Base-by-base conservation (phyloP, 2,888 invertebrate genomes). In the Cantharis nigra region DNA sequence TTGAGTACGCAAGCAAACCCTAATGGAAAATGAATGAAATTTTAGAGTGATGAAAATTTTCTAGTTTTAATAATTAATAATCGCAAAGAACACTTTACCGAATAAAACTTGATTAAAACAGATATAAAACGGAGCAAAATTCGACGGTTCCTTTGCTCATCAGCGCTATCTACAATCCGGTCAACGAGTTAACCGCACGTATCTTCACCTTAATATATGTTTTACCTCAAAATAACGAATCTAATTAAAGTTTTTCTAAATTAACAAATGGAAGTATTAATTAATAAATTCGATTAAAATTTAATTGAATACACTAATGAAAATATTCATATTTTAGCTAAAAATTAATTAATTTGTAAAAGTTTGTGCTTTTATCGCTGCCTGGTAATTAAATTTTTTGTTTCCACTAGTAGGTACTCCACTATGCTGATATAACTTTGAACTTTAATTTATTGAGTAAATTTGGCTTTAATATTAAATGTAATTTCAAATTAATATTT, bases 1-100 rank as follows among this genome's bases (percentile, higher is more conserved):
- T 78, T 78, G 76, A 69, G 78, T 76, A 75, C 78, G 78, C 63
- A 78, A 71, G 70, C 75, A 78, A 75, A 78, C 72, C 67, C 72
- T 75, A 78, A 78, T 75, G 72, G 78, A 78, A 78, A 78, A 67
- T 70, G 70, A 75, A 70, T 72, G 70, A 70, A 75, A 71, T 65
- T 78, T 75, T 70, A 16, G 65, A 75, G 62, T 69, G 62, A 72
- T 13, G 73, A 73, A 72, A 20, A 70, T 64, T 76, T 71, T 74
- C 20, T 26, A 67, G 63, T 49, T 70, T 71, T 65, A 20, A 63
- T 30, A 69, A 62, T 69, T 69, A 14, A 23, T 67, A 23, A 67
- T 23, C n/a, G 16, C 11, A 18, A 23, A 67, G 26, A 49, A 33
- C 33, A 33, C 33, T 33, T 4, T 30, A 11, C 10, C 13, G 4